Percentiles rank a stretch among this genome's conserved stretches.
Conservation (phyloP, 2,113 vertebrate species). For the Neopipo cinnamomea region DNA sequence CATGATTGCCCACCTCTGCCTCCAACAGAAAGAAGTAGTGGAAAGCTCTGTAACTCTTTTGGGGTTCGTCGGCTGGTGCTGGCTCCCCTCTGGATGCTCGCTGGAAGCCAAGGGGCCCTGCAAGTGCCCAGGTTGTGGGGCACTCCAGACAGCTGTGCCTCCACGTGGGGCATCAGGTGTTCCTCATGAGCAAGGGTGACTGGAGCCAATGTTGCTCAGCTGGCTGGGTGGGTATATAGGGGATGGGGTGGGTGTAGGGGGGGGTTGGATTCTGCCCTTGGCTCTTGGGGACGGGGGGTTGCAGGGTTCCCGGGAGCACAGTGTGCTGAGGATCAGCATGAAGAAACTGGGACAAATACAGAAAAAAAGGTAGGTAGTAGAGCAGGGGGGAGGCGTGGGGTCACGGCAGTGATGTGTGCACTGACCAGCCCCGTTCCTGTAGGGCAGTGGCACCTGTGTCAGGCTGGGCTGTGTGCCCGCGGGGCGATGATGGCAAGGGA, state of each 20-base stretch:
- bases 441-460: rapidly evolving
- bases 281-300: rapidly evolving
- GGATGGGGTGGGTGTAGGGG: rapidly evolving
- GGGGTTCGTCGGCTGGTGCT: not conserved
- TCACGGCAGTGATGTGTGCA: rapidly evolving
- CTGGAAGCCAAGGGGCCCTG: not conserved
- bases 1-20: not conserved
- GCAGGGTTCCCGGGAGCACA: rapidly evolving
- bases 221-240: not conserved
- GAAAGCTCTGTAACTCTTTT: not conserved
- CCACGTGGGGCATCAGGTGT: not conserved
- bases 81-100: not conserved
- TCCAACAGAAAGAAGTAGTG: not conserved
- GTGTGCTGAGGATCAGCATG: rapidly evolving
- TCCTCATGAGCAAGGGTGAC: not conserved
- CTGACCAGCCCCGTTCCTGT: rapidly evolving
- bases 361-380: rapidly evolving
- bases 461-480: not conserved
- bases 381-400: not conserved
- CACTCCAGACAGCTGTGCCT: rapidly evolving
- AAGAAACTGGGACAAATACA: rapidly evolving
- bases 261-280: rapidly evolving
- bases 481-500: rapidly evolving
- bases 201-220: not conserved
- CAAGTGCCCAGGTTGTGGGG: rapidly evolving